Conservation (phyloP, 2,797 vertebrate genomes). For the Bovichtus diacanthus region DNA sequence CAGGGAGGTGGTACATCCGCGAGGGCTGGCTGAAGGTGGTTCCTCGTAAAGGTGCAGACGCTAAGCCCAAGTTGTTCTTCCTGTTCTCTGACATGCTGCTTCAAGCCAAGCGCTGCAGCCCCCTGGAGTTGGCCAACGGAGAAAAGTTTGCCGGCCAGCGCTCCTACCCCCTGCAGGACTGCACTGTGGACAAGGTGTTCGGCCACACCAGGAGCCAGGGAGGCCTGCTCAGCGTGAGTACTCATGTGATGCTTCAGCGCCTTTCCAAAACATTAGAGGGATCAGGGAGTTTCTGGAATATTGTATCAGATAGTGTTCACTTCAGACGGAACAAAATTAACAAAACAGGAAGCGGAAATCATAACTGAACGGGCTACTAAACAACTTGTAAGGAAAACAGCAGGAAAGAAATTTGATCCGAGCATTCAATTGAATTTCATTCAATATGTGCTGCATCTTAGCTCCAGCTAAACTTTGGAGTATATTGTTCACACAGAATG, state of each 20-base stretch:
- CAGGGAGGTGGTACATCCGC: constrained; percentile 82
- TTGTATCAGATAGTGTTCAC: neutral
- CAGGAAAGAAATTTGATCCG: neutral
- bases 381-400: neutral
- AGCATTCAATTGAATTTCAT: too few species aligned
- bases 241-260: neutral
- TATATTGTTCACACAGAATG: too few species aligned
- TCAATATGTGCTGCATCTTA: too few species aligned
- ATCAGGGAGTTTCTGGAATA: neutral
- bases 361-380: neutral
- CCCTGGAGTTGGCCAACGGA: constrained; percentile 75
- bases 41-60: constrained; percentile 80
- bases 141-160: constrained; percentile 82
- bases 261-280: neutral
- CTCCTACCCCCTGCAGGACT: constrained; percentile 80
- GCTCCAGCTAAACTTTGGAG: neutral
- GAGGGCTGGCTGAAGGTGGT: constrained; percentile 86
- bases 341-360: neutral
- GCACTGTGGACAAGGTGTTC: constrained; percentile 86
- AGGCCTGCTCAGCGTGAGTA: constrained; percentile 82
- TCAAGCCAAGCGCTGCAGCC: constrained; percentile 70
- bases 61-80: constrained; percentile 82
- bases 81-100: constrained; percentile 83
- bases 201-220: constrained; percentile 86
- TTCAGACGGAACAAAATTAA: neutral